phyloP scores from a whole-genome alignment of 2,113 vertebrate species.

The Oreotrochilus melanogaster region DNA sequence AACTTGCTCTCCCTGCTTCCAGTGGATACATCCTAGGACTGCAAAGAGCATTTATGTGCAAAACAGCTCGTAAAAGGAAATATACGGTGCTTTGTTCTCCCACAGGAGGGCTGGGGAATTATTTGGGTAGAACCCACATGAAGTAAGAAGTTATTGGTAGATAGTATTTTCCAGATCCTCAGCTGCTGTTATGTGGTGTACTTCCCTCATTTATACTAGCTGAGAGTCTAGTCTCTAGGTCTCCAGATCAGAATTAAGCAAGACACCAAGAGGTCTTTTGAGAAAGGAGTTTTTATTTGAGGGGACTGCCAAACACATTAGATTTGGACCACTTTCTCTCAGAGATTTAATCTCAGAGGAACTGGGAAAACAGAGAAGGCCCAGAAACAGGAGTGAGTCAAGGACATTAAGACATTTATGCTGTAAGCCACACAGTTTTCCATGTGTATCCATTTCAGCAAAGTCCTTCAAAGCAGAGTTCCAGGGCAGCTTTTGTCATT shows the following conservation, averaged over 20 bases:
- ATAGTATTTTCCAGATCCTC: slow-evolving; percentile 57
- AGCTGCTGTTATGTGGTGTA: slow-evolving; percentile 49
- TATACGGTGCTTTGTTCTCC: slow-evolving; percentile 65
- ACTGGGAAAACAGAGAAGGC: slow-evolving; percentile 25
- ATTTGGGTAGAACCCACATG: slow-evolving; percentile 64
- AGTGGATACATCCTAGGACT: slow-evolving; percentile 29
- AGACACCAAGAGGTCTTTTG: slow-evolving; percentile 9
- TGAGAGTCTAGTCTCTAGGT: slow-evolving; percentile 57
- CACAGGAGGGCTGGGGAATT: slow-evolving; percentile 62
- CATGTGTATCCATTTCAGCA: not conserved
- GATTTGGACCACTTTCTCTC: slow-evolving; percentile 43
- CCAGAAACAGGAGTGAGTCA: not conserved
- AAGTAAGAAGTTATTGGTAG: slow-evolving; percentile 64
- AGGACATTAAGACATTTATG: not conserved
- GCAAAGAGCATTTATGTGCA: slow-evolving; percentile 53
- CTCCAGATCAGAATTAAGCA: slow-evolving; percentile 57
- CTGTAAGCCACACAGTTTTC: not conserved
- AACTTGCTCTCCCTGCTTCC: not conserved
- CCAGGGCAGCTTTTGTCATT: not conserved
- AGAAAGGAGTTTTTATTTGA: slow-evolving; percentile 33
- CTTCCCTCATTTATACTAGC: slow-evolving; percentile 1
- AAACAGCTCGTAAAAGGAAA: slow-evolving; percentile 66
- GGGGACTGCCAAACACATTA: not conserved
- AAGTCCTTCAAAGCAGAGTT: not conserved
- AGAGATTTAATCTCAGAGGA: slow-evolving; percentile 39